phyloP scores from a whole-genome alignment of 2,888 invertebrate species.

The Lasioglossum marginatum region DNA sequence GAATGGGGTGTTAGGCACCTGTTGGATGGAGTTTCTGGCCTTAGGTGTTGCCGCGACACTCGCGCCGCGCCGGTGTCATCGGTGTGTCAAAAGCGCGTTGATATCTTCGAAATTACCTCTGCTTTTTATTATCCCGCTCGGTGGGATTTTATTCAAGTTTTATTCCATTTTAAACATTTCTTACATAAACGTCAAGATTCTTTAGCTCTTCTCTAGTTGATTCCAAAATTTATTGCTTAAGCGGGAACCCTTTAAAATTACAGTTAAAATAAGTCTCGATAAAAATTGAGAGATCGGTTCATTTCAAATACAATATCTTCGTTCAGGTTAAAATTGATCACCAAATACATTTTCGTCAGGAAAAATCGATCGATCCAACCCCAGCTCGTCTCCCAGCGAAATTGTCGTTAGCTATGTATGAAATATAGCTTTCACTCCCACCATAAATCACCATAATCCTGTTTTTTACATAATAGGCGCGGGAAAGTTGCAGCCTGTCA shows the following conservation, averaged over 20 bases:
- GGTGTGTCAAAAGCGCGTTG: not conserved
- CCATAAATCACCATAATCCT: slow-evolving; percentile 54
- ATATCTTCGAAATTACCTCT: not conserved
- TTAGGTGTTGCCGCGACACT: not conserved
- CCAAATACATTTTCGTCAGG: slow-evolving; percentile 14
- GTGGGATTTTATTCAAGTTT: not conserved
- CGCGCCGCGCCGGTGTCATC: not conserved
- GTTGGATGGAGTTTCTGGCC: slow-evolving; percentile 4
- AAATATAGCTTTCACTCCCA: slow-evolving; percentile 22
- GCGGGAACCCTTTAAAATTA: too few relatives aligned
- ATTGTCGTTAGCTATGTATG: slow-evolving; percentile 21
- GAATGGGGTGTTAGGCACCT: slow-evolving; percentile 5
- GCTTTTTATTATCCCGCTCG: not conserved
- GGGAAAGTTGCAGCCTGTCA: slow-evolving; percentile 44
- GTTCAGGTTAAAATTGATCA: not conserved
- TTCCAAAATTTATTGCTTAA: too few relatives aligned
- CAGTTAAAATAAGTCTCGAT: too few relatives aligned
- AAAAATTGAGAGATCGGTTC: not conserved
- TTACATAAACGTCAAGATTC: too few relatives aligned
- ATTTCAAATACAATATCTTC: not conserved
- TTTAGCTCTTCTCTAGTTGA: too few relatives aligned
- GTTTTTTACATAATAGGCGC: slow-evolving; percentile 50
- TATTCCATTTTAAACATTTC: not conserved
- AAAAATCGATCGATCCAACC: slow-evolving; percentile 30
- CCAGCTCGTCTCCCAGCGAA: slow-evolving; percentile 16